Conservation (phyloP, 2,888 invertebrate genomes). For the Hylaea fasciaria region DNA sequence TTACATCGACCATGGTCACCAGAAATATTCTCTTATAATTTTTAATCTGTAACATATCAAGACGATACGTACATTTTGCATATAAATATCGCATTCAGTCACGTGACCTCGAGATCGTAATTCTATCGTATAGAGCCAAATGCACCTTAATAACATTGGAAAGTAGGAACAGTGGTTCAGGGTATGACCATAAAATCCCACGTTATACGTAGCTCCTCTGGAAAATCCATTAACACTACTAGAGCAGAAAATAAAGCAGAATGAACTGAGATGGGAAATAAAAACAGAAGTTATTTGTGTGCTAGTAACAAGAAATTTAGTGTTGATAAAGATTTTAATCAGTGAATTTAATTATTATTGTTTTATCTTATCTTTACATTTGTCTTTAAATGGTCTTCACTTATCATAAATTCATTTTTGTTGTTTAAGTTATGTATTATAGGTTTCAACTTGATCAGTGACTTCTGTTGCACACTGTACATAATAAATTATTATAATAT, state of each 20-base stretch:
- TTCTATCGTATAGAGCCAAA: conserved; percentile 64
- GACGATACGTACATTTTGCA: conserved; percentile 19
- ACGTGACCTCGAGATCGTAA: conserved; percentile 68
- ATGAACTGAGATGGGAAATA: conserved; percentile 50
- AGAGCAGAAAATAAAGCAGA: conserved; percentile 66
- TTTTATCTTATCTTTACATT: too few relatives aligned
- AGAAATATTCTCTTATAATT: too few relatives aligned
- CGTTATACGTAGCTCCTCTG: conserved; percentile 55
- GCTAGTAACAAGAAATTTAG: not conserved
- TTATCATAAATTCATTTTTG: too few relatives aligned
- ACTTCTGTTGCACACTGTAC: too few relatives aligned
- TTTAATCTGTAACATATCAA: not conserved
- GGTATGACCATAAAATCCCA: conserved; percentile 74
- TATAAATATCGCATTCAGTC: conserved; percentile 64
- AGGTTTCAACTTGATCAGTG: too few relatives aligned
- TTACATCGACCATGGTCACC: too few relatives aligned
- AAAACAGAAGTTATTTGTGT: conserved; percentile 39
- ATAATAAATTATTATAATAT: too few relatives aligned
- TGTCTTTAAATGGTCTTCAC: too few relatives aligned
- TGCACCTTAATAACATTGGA: conserved; percentile 70
- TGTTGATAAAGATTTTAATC: too few relatives aligned
- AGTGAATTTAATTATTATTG: too few relatives aligned
- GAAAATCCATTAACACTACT: conserved; percentile 74
- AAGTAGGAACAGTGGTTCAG: conserved; percentile 65
- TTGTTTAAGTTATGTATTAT: too few relatives aligned